phyloP scores from a whole-genome alignment of 2,888 invertebrate species.

The Odontocerum albicorne region DNA sequence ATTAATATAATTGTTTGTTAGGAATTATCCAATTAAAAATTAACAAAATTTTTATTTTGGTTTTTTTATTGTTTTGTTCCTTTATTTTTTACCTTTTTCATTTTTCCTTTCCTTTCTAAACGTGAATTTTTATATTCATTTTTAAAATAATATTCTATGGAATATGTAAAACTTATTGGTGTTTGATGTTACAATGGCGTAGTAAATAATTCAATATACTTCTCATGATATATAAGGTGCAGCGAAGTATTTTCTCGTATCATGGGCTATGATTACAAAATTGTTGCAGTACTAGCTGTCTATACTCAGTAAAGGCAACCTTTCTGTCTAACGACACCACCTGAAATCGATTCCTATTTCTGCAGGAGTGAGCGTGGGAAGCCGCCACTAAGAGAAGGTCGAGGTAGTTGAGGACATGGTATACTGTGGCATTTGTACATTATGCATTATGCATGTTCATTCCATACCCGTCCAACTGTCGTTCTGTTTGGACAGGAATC shows the following conservation, averaged over 20 bases:
- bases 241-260: no score
- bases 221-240: conserved; percentile 11
- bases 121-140: not conserved
- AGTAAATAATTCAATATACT: conserved; percentile 26
- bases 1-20: conserved; percentile 61
- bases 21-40: conserved; percentile 61
- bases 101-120: conserved; percentile 9
- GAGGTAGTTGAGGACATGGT: not conserved
- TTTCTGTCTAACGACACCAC: no score
- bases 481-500: conserved; percentile 7
- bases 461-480: conserved; percentile 18
- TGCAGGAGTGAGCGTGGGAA: not conserved
- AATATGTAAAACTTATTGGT: conserved; percentile 35
- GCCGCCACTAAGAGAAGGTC: not conserved
- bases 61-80: conserved; percentile 48
- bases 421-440: conserved; percentile 2
- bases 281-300: no score
- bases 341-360: no score
- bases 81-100: conserved; percentile 36
- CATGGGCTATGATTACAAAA: no score
- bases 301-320: no score
- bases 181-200: conserved; percentile 36
- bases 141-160: conserved; percentile 17
- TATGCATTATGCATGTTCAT: not conserved
- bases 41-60: conserved; percentile 55